phyloP scores from a whole-genome alignment of 2,113 vertebrate species.

The Cranoglanis bouderius region DNA sequence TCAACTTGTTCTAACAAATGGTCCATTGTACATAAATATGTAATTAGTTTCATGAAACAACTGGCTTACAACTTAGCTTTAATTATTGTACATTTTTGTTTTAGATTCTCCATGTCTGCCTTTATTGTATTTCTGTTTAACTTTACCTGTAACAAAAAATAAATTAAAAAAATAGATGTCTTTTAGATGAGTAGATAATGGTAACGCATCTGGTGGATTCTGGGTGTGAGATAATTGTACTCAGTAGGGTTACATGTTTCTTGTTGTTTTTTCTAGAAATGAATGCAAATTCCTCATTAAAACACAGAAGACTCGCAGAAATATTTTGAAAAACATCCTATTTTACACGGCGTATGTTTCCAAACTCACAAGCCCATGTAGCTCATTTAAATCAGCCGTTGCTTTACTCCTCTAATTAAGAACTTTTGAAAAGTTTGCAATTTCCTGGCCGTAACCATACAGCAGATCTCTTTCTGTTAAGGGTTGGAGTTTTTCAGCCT shows the following conservation, averaged over 20 bases:
- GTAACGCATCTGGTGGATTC: background rate
- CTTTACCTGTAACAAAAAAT: background rate
- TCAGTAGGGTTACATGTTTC: background rate
- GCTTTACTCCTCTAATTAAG: background rate
- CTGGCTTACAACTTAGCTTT: background rate
- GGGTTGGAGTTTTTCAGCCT: background rate
- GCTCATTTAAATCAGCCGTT: background rate
- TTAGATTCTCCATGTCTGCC: background rate
- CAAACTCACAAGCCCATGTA: background rate
- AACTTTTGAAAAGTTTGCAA: background rate
- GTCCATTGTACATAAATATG: background rate
- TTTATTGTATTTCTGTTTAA: background rate
- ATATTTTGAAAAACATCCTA: background rate
- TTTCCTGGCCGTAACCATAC: background rate
- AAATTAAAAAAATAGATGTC: background rate
- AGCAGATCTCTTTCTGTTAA: slow-evolving; percentile 5
- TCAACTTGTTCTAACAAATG: no score
- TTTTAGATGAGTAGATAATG: background rate
- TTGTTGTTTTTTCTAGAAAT: background rate
- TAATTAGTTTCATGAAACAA: background rate
- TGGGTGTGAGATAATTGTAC: background rate
- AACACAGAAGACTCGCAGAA: background rate
- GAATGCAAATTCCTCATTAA: slow-evolving; percentile 16
- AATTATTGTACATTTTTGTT: background rate
- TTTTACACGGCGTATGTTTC: background rate